phyloP scores from a whole-genome alignment of 2,888 invertebrate species.

The Hypselothyrea guttata region DNA sequence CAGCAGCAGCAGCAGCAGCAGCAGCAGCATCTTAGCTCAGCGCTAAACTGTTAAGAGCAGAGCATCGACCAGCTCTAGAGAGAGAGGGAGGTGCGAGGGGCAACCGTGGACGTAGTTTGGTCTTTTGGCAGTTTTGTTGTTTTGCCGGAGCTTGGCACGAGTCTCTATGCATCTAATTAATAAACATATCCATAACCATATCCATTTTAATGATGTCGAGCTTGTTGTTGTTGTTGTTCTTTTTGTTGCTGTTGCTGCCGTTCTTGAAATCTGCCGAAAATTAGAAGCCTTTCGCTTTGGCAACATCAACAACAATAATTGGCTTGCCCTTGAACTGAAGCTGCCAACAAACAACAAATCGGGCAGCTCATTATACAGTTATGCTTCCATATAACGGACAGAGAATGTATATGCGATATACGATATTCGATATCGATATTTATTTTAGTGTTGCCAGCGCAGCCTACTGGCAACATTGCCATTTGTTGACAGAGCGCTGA shows the following conservation, averaged over 20 bases:
- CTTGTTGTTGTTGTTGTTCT: constrained; percentile 5
- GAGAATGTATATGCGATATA: background rate
- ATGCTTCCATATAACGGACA: background rate
- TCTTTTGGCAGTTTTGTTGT: constrained; percentile 1
- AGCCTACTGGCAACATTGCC: too few relatives aligned
- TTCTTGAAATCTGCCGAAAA: constrained; percentile 38
- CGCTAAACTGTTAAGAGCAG: constrained; percentile 53
- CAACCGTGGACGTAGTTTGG: too few relatives aligned
- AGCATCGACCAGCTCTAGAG: background rate
- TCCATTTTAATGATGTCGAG: constrained; percentile 43
- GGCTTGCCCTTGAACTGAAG: constrained; percentile 50
- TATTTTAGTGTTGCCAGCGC: too few relatives aligned
- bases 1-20: background rate
- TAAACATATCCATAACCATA: constrained; percentile 37
- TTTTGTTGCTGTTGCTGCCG: background rate
- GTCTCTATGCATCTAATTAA: constrained; percentile 65
- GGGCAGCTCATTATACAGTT: constrained; percentile 29
- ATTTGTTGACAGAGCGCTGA: too few relatives aligned
- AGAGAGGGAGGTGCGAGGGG: too few relatives aligned
- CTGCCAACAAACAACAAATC: constrained; percentile 33
- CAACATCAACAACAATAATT: constrained; percentile 6
- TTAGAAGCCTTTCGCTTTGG: constrained; percentile 57
- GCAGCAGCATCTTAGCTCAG: constrained; percentile 17
- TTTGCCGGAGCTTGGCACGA: constrained; percentile 55
- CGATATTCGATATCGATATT: too few relatives aligned